These are phyloP conservation scores for Venturia canescens DNA, from an alignment of 1,140 invertebrate species.

Conservation along the genomic window DNA sequence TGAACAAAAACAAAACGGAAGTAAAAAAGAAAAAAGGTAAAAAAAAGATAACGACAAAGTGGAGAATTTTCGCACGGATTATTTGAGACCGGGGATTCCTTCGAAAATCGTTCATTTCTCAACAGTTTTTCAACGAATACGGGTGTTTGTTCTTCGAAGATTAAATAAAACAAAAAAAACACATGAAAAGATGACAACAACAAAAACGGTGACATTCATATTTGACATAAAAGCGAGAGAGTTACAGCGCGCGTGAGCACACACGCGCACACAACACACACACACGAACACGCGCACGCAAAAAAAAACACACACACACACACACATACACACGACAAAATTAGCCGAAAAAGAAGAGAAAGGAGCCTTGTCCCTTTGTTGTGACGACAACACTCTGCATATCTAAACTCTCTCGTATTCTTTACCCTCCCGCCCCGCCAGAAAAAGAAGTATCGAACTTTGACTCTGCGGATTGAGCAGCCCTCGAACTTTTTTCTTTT, in stretches of 20 bases:
- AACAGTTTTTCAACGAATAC: conserved; percentile 24
- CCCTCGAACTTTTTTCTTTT: neutral
- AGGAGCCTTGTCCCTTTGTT: conserved; percentile 15
- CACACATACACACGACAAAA: neutral
- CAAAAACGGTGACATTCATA: neutral
- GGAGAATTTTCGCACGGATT: conserved; percentile 24
- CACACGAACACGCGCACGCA: neutral
- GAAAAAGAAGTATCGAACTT: conserved; percentile 2
- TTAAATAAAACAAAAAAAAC: neutral
- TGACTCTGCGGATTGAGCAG: conserved; percentile 10
- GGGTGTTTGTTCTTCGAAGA: conserved; percentile 9
- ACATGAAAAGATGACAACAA: conserved; percentile 5
- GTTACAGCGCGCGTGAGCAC: neutral
- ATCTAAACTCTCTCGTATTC: conserved; percentile 30
- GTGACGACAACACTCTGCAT: conserved; percentile 28
- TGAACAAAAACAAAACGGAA: conserved; percentile 39
- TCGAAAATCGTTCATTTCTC: conserved; percentile 35
- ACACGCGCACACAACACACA: neutral
- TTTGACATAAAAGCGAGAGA: neutral
- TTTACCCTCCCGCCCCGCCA: neutral
- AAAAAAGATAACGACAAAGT: conserved; percentile 47
- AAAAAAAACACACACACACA: neutral
- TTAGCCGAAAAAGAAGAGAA: neutral
- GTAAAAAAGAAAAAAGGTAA: neutral
- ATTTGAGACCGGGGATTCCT: conserved; percentile 23